Conservation (phyloP, 2,888 invertebrate species). For the Galerucella calmariensis region DNA sequence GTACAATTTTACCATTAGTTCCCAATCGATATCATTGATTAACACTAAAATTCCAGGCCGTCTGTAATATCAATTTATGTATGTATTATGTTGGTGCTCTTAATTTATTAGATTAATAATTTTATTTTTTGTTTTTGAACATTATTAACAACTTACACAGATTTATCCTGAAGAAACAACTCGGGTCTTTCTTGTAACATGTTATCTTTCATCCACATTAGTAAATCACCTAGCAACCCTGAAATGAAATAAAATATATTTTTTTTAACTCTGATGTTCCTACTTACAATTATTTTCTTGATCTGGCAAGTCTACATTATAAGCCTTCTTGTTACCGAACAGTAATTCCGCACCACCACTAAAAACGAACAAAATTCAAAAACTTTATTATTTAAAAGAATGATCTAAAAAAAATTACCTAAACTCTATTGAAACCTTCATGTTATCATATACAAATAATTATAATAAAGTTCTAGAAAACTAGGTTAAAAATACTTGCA, state of each 20-base stretch:
- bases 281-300: conserved; percentile 67
- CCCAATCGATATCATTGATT: conserved; percentile 97
- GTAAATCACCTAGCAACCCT: conserved; percentile 79
- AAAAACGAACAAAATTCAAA: conserved; percentile 59
- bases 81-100: too few species aligned
- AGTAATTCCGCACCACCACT: conserved; percentile 94
- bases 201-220: conserved; percentile 88
- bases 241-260: conserved; percentile 38
- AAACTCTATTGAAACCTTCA: conserved; percentile 57
- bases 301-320: conserved; percentile 74
- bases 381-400: conserved; percentile 17
- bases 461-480: background rate
- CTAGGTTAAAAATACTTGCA: background rate
- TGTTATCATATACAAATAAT: background rate
- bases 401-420: conserved; percentile 48
- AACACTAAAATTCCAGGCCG: conserved; percentile 79
- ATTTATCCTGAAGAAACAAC: conserved; percentile 67
- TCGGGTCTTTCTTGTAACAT: conserved; percentile 87
- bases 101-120: too few species aligned
- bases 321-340: conserved; percentile 83
- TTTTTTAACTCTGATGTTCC: conserved; percentile 42
- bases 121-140: too few species aligned
- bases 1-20: conserved; percentile 73
- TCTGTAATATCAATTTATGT: background rate
- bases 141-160: conserved; percentile 60